Conservation (phyloP, 2,888 invertebrate species). For the Ligdia adustata region DNA sequence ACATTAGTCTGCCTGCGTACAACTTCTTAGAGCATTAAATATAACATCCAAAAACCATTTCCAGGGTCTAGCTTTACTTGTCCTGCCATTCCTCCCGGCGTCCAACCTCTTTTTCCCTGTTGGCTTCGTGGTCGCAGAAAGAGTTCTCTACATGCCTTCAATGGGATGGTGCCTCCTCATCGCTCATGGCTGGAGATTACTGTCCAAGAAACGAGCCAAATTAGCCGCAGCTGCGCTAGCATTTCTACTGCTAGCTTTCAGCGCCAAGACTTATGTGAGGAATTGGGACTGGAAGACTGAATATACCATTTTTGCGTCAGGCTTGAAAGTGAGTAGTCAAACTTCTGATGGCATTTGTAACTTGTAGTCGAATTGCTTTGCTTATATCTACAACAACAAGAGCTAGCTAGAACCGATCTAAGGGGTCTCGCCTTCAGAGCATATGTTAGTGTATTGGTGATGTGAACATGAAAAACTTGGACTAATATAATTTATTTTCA, state of each 20-base stretch:
- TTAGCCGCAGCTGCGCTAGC: conserved; percentile 87
- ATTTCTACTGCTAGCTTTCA: conserved; percentile 89
- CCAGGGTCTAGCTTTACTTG: conserved; percentile 93
- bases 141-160: conserved; percentile 97
- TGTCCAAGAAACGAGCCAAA: conserved; percentile 86
- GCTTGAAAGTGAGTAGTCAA: conserved; percentile 83
- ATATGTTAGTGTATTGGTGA: too few relatives aligned
- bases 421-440: too few relatives aligned
- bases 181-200: conserved; percentile 92
- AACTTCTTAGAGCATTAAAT: too few relatives aligned
- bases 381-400: too few relatives aligned
- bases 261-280: conserved; percentile 92
- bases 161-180: conserved; percentile 98
- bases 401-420: too few relatives aligned
- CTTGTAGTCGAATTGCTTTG: too few relatives aligned
- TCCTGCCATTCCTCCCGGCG: conserved; percentile 96
- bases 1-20: too few relatives aligned
- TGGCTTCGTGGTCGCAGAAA: conserved; percentile 98
- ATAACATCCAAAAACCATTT: conserved; percentile 52
- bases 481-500: too few relatives aligned
- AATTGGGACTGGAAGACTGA: conserved; percentile 98
- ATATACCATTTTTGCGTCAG: conserved; percentile 97
- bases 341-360: too few relatives aligned
- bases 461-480: too few relatives aligned
- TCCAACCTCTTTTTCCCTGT: conserved; percentile 99